Percentiles rank a stretch among this genome's conserved stretches.
phyloP scores from a whole-genome alignment of 2,888 invertebrate species.

The Campoletis raptor region DNA sequence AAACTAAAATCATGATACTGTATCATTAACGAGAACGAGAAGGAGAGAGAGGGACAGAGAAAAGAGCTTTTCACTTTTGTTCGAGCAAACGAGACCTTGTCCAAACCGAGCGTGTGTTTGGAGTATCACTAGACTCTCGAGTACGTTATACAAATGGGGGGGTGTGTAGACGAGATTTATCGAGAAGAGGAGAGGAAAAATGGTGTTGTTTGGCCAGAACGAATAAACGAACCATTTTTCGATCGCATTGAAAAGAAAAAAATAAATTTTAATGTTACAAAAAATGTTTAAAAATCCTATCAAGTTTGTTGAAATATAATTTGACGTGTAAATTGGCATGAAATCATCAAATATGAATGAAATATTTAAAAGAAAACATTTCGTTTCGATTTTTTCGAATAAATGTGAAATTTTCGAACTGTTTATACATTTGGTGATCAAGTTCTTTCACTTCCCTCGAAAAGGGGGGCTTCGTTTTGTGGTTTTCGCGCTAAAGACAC shows the following conservation, averaged over 20 bases:
- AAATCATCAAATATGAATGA: not conserved
- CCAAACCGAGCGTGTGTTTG: slow-evolving; percentile 64
- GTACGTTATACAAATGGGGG: slow-evolving; percentile 40
- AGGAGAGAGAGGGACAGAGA: slow-evolving; percentile 10
- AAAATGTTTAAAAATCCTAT: not conserved
- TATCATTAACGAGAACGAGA: slow-evolving; percentile 56
- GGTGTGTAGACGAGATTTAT: slow-evolving; percentile 58
- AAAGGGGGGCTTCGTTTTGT: slow-evolving; percentile 49
- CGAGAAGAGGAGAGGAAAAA: slow-evolving; percentile 30
- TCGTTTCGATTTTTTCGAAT: not conserved
- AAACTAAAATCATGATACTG: slow-evolving; percentile 84
- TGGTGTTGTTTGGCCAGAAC: slow-evolving; percentile 25
- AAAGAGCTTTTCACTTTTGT: slow-evolving; percentile 77
- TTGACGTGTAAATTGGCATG: not conserved
- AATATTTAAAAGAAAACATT: not conserved
- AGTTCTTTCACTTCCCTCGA: not conserved
- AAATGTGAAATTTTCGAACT: not conserved
- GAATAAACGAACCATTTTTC: slow-evolving; percentile 61
- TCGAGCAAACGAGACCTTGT: slow-evolving; percentile 63
- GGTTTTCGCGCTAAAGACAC: slow-evolving; percentile 57
- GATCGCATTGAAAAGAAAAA: slow-evolving; percentile 21
- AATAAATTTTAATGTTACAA: not conserved
- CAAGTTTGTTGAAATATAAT: not conserved
- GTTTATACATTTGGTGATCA: not conserved
- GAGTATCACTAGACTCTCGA: slow-evolving; percentile 73